Conservation (phyloP, 2,888 invertebrate species). For the Lasioglossum oenotherae region DNA sequence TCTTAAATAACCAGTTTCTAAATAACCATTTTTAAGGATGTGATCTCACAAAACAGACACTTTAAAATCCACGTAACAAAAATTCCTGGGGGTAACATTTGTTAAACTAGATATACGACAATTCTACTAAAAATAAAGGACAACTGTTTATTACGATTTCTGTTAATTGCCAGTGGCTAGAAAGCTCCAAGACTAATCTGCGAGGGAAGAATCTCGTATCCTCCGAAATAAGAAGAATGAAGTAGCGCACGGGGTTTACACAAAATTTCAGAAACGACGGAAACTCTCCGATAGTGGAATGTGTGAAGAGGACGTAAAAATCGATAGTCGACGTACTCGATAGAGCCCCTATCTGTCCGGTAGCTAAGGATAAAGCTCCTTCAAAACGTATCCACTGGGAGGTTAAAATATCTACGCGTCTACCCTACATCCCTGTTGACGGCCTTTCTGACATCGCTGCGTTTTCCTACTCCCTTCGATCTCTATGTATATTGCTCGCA, state of each 20-base stretch:
- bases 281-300: conserved; percentile 10
- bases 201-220: background rate
- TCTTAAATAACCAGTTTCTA: background rate
- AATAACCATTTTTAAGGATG: background rate
- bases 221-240: background rate
- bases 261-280: conserved; percentile 47
- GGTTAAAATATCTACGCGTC: conserved; percentile 54
- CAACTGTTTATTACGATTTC: background rate
- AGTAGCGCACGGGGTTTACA: background rate
- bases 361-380: conserved; percentile 58
- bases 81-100: background rate
- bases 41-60: background rate
- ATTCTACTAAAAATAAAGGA: background rate
- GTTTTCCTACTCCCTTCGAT: conserved; percentile 15
- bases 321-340: conserved; percentile 39
- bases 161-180: background rate
- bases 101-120: no score
- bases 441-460: background rate
- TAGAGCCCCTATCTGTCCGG: conserved; percentile 32
- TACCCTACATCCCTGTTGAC: conserved; percentile 23
- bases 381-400: conserved; percentile 50
- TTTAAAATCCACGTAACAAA: background rate
- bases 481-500: background rate
- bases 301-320: conserved; percentile 33
- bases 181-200: background rate